Percentiles rank a stretch among this genome's conserved stretches.
phyloP scores from a whole-genome alignment of 2,888 invertebrate genomes.

The Phyllotreta cruciferae region DNA sequence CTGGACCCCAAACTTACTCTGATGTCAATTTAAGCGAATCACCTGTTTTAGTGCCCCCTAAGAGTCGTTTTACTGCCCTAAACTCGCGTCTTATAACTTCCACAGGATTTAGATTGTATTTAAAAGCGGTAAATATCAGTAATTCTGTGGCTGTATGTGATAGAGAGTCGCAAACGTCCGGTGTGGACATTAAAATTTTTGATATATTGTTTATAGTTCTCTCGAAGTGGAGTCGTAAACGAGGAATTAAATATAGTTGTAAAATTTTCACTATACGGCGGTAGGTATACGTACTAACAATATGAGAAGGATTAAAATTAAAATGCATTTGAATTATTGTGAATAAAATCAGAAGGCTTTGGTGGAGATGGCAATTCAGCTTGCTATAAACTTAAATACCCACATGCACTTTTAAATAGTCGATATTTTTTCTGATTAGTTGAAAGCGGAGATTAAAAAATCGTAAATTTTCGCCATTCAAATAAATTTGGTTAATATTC shows the following conservation, averaged over 20 bases:
- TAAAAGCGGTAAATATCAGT: conserved; percentile 12
- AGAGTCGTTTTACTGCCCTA: conserved; percentile 46
- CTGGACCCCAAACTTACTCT: conserved; percentile 48
- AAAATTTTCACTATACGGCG: neutral
- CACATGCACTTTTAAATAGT: too few species aligned
- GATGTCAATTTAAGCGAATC: conserved; percentile 51
- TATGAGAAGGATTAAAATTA: too few species aligned
- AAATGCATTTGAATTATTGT: too few species aligned
- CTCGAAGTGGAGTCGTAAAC: conserved; percentile 7
- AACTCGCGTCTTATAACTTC: conserved; percentile 30
- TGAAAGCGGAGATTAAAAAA: too few species aligned
- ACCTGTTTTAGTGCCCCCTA: conserved; percentile 55
- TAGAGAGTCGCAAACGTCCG: conserved; percentile 17
- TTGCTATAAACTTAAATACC: too few species aligned
- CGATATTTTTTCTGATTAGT: too few species aligned
- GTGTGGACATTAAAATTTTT: conserved; percentile 12
- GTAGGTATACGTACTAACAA: neutral
- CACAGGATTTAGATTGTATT: conserved; percentile 31
- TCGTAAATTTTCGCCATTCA: too few species aligned
- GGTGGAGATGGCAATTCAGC: too few species aligned
- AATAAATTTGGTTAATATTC: too few species aligned
- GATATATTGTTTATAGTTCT: conserved; percentile 18
- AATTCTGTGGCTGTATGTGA: conserved; percentile 7
- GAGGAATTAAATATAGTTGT: conserved; percentile 15
- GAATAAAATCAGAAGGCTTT: too few species aligned